These are phyloP conservation scores for Brachionus koreanus DNA, from an alignment of 1,140 invertebrate species.

Conservation along the genomic window DNA sequence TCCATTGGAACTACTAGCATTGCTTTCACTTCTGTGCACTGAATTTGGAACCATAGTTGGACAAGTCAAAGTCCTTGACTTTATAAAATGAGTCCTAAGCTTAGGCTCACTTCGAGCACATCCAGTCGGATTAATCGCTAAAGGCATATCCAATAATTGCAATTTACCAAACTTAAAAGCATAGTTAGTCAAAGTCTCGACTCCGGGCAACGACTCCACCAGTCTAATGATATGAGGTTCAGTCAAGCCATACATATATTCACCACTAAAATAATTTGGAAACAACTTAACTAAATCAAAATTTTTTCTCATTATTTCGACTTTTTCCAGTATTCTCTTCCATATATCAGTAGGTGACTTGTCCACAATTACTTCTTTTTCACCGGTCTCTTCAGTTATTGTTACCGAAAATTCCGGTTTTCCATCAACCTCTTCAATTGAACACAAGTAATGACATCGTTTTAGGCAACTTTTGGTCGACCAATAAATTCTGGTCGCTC, in stretches of 20 bases:
- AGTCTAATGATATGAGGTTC: slow-evolving; percentile 90
- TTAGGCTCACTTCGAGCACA: slow-evolving; percentile 85
- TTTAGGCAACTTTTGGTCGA: background rate
- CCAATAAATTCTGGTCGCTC: slow-evolving; percentile 43
- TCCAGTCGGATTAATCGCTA: slow-evolving; percentile 92
- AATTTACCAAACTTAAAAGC: slow-evolving; percentile 87
- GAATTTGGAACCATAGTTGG: background rate
- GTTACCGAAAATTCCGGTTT: slow-evolving; percentile 7
- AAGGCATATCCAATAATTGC: slow-evolving; percentile 84
- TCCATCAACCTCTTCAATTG: background rate
- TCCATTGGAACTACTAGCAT: background rate
- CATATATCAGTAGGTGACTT: slow-evolving; percentile 53
- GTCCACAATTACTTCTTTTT: background rate
- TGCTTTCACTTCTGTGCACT: slow-evolving; percentile 6
- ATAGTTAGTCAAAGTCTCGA: slow-evolving; percentile 90
- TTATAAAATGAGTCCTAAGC: slow-evolving; percentile 72
- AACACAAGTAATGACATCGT: slow-evolving; percentile 25
- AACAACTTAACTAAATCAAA: slow-evolving; percentile 80
- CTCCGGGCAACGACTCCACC: slow-evolving; percentile 69
- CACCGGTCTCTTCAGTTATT: background rate
- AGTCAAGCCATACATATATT: slow-evolving; percentile 91
- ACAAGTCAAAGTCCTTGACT: slow-evolving; percentile 53
- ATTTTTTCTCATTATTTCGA: slow-evolving; percentile 71
- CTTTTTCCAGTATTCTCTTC: slow-evolving; percentile 71
- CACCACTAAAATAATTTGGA: slow-evolving; percentile 83